Evolutionary conservation across 2,797 vertebrate genomes (phyloP).

Genomic region (Calcarius lapponicus): DNA sequence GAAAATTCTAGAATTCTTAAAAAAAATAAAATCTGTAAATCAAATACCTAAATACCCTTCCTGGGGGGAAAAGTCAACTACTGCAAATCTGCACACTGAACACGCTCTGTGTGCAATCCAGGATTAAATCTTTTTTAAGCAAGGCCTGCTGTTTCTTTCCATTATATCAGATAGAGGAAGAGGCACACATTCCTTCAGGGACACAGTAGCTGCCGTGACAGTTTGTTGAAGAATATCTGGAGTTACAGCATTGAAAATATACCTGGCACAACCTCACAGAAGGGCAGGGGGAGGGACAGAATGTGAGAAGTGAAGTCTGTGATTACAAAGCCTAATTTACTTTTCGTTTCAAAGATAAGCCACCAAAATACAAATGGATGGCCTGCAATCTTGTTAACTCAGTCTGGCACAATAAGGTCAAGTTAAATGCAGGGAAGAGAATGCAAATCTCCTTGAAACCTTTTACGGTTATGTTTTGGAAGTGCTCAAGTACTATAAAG

Average conservation of each 20-base stretch:
- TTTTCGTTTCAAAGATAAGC: constrained; percentile 49
- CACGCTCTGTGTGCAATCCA: neutral
- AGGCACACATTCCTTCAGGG: neutral
- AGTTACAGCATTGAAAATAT: neutral
- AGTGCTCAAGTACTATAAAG: neutral
- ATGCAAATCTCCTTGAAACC: constrained; percentile 37
- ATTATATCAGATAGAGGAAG: constrained; percentile 5
- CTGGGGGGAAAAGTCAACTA: neutral
- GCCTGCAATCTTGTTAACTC: constrained; percentile 47
- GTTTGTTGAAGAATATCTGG: neutral
- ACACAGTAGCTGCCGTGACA: neutral
- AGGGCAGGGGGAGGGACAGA: neutral
- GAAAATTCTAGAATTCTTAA: neutral
- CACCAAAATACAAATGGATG: constrained; percentile 34
- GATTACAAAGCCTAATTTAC: constrained; percentile 38
- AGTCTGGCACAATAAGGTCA: constrained; percentile 66
- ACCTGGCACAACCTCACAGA: constrained; percentile 15
- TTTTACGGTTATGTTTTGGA: constrained; percentile 40
- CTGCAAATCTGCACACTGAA: neutral
- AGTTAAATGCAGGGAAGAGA: constrained; percentile 35
- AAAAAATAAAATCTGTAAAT: neutral
- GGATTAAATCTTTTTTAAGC: constrained; percentile 41
- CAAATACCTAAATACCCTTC: neutral
- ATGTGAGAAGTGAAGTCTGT: neutral
- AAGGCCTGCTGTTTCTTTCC: constrained; percentile 38